Conservation (phyloP, 2,797 vertebrate species). For the Sarcoramphus papa region DNA sequence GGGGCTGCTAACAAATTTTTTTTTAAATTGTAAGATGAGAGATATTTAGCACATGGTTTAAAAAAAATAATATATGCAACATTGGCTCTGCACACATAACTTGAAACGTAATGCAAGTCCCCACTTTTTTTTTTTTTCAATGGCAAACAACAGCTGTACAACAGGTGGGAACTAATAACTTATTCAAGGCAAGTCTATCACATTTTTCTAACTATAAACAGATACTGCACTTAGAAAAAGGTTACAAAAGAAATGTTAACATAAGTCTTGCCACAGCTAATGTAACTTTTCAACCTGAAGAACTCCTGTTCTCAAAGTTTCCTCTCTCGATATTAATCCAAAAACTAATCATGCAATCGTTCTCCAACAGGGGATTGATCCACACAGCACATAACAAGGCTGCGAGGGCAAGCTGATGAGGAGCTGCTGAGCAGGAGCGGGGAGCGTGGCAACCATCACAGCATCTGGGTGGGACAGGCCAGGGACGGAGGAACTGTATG, state of each 20-base stretch:
- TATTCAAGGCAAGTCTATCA: background rate
- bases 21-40: background rate
- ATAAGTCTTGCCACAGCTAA: background rate
- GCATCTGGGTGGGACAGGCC: background rate
- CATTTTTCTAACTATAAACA: background rate
- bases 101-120: background rate
- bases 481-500: background rate
- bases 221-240: background rate
- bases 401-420: background rate
- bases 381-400: background rate
- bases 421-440: background rate
- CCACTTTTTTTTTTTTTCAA: background rate
- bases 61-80: background rate
- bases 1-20: background rate
- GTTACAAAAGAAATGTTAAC: background rate
- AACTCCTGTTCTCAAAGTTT: background rate
- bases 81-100: background rate
- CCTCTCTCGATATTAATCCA: background rate
- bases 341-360: fast-evolving
- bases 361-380: background rate
- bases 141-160: background rate
- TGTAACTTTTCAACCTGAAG: background rate
- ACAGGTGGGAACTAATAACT: background rate
- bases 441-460: background rate
- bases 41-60: background rate